A percentile compares a stretch with the other conserved stretches of the same genome.
phyloP scores from a whole-genome alignment of 2,797 vertebrate species.

The Martes flavigula region DNA sequence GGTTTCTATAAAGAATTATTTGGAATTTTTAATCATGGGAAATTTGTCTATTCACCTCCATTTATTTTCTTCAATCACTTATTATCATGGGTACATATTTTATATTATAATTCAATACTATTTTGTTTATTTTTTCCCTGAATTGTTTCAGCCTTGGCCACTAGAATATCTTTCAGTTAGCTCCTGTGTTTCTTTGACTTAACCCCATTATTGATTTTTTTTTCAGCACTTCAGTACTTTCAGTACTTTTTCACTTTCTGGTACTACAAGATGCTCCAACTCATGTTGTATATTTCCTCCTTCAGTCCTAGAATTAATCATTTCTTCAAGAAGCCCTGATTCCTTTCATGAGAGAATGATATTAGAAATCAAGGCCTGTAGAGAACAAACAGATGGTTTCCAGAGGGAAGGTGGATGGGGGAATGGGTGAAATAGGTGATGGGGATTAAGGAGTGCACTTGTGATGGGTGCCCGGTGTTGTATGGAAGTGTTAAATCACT shows the following conservation, averaged over 20 bases:
- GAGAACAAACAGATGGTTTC: not conserved
- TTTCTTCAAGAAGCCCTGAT: too few relatives aligned
- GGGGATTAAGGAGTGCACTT: not conserved
- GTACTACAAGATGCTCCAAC: not conserved
- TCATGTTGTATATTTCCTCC: not conserved
- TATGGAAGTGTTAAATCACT: not conserved
- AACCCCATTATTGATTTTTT: not conserved
- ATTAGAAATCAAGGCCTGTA: too few relatives aligned
- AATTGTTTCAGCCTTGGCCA: not conserved
- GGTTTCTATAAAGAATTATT: not conserved
- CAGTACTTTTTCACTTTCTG: not conserved
- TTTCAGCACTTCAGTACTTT: not conserved
- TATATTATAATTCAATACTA: not conserved
- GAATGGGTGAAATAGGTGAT: not conserved
- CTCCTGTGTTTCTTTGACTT: not conserved
- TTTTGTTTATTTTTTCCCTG: not conserved
- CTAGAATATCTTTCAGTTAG: not conserved
- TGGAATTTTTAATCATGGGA: not conserved
- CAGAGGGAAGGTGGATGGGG: not conserved
- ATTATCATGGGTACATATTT: not conserved
- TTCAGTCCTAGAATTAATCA: not conserved
- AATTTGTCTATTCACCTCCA: not conserved
- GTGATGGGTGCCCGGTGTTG: not conserved
- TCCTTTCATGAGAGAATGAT: too few relatives aligned
- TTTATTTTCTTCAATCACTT: not conserved